Percentiles rank a stretch among this genome's conserved stretches.
These are phyloP conservation scores for Strongylocentrotus purpuratus DNA, from an alignment of 35 echinoderm and acorn worm species.

Conservation along the genomic window DNA sequence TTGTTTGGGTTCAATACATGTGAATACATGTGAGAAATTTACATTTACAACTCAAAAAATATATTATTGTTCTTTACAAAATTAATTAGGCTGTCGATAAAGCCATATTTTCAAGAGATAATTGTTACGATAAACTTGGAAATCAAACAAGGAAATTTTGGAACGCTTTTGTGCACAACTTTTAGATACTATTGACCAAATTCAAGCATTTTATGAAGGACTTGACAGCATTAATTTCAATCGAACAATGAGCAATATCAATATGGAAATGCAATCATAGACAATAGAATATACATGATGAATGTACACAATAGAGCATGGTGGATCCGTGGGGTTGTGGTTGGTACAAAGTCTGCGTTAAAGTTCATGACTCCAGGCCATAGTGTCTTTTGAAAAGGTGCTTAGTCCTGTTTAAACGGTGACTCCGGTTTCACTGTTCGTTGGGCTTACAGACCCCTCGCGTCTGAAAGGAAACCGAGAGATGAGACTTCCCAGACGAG, in stretches of 20 bases:
- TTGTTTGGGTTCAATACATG: too few relatives aligned
- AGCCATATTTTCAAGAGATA: not conserved
- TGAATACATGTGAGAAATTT: too few relatives aligned
- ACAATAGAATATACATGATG: not conserved
- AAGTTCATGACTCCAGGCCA: not conserved
- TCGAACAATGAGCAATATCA: not conserved
- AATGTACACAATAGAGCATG: not conserved
- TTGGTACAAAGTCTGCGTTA: not conserved
- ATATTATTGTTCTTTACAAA: too few relatives aligned
- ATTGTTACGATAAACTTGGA: not conserved
- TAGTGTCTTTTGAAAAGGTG: not conserved
- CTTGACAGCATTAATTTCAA: not conserved
- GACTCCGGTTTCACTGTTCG: slow-evolving; percentile 30
- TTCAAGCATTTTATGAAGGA: not conserved
- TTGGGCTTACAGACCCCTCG: slow-evolving; percentile 49
- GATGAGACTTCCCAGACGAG: slow-evolving; percentile 70
- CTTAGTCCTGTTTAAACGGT: not conserved
- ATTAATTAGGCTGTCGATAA: not conserved
- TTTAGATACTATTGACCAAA: not conserved
- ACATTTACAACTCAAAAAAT: too few relatives aligned
- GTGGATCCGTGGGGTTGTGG: not conserved
- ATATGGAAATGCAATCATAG: not conserved
- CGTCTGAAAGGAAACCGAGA: slow-evolving; percentile 79
- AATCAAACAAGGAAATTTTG: not conserved
- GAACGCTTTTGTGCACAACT: not conserved